Base-by-base conservation (phyloP, 2,113 vertebrate genomes). In the Phrynosoma platyrhinos region DNA sequence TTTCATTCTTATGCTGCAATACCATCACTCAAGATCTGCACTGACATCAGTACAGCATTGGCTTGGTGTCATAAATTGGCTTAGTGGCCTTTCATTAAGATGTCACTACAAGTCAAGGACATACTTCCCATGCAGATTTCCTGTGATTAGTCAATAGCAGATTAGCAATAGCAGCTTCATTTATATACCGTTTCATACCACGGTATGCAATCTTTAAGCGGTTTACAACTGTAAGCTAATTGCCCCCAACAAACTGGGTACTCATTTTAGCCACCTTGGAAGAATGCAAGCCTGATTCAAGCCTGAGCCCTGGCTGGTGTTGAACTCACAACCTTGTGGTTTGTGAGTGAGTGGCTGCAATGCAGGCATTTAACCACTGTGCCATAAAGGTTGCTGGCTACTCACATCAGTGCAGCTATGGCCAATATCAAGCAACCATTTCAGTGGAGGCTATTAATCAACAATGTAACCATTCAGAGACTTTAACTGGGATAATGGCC, bases 11-110 rank as follows among this genome's bases (percentile, higher is more conserved):
- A 82, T 12, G 16, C 36, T 0, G 0, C 30, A 84, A 80, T 2
- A 5, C 25, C 85, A 53, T 84, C 79, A 81, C n/a, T 40, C 87
- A 66, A 86, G 78, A 90, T 58, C 78, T 82, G 52, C 27, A 32
- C 21, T 85, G 79, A 87, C 36, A 74, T 69, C 80, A 76, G 52
- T 32, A 30, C 16, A 25, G 58, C 83, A 25, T 32, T 6, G 0
- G 80, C 84, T 89, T 69, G 52, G 47, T 20, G 21, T 80, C 53
- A 68, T 87, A 90, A 92, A 86, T 84, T 88, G 88, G 23, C 30
- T 27, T 58, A 27, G 90, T 62, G 58, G n/a, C 16, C 52, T 21
- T 9, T 64, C 83, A 79, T 25, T 36, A 71, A n/a, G 42, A 20
- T 71, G 32, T 62, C 6, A 52, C 72, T 32, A 52, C 85, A 55